A percentile compares a stretch with the other conserved stretches of the same genome.
These are phyloP conservation scores for Arvicola amphibius DNA, from an alignment of 2,797 vertebrate species.

Conservation along the genomic window DNA sequence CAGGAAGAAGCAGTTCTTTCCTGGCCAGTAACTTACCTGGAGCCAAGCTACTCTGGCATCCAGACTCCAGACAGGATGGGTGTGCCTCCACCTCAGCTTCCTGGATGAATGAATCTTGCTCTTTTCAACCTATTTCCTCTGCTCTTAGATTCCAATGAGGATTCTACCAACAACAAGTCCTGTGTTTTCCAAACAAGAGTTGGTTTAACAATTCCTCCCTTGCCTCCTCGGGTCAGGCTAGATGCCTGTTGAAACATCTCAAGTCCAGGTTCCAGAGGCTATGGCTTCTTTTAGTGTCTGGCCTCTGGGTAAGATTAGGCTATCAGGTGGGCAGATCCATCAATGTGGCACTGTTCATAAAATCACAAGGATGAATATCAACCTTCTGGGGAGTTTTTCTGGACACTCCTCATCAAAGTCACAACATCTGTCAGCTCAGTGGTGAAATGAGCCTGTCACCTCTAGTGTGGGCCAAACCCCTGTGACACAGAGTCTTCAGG, in stretches of 20 bases:
- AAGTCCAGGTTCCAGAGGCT: not conserved
- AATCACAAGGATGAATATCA: not conserved
- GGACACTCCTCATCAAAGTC: slow-evolving; percentile 25
- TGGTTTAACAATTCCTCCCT: slow-evolving; percentile 20
- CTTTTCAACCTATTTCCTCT: slow-evolving; percentile 51
- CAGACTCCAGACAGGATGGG: slow-evolving; percentile 54
- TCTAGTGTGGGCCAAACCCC: not conserved
- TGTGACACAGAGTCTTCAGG: not conserved
- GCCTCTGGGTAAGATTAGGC: not conserved
- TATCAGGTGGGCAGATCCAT: not conserved
- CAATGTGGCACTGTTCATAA: not conserved
- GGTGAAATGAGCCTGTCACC: slow-evolving; percentile 48
- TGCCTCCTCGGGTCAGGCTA: not conserved
- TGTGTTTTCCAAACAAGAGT: not conserved
- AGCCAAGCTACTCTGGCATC: slow-evolving; percentile 44
- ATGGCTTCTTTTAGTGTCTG: slow-evolving; percentile 51
- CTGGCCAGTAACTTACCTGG: slow-evolving; percentile 66
- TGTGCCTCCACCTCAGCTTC: slow-evolving; percentile 37
- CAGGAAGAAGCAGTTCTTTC: not conserved
- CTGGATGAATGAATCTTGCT: slow-evolving; percentile 13
- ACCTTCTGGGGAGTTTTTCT: slow-evolving; percentile 37
- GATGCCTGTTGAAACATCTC: not conserved
- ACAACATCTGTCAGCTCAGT: slow-evolving; percentile 38
- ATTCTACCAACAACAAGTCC: slow-evolving; percentile 46
- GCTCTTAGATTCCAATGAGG: slow-evolving; percentile 3